These are phyloP conservation scores for Syngnathus rostellatus DNA, from an alignment of 2,797 vertebrate genomes.

Conservation along the genomic window DNA sequence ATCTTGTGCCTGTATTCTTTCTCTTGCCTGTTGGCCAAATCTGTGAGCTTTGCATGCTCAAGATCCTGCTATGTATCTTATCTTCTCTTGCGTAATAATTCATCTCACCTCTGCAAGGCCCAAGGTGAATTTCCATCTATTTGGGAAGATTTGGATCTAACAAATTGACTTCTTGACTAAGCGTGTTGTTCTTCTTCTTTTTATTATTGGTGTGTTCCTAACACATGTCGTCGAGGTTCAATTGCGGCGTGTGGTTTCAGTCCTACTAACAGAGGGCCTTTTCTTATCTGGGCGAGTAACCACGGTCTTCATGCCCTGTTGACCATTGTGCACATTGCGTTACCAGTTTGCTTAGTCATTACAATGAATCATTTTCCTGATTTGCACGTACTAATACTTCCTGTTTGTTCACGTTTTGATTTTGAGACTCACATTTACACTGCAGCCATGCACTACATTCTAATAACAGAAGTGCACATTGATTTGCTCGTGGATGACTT, in stretches of 20 bases:
- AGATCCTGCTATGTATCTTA: constrained; percentile 58
- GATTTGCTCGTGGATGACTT: constrained; percentile 10
- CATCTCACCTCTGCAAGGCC: constrained; percentile 58
- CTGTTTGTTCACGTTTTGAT: constrained; percentile 55
- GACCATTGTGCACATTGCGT: constrained; percentile 30
- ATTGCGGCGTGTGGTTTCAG: constrained; percentile 42
- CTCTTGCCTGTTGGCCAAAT: constrained; percentile 69
- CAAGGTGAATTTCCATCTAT: constrained; percentile 29
- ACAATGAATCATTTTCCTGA: constrained; percentile 42
- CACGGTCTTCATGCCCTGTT: constrained; percentile 41
- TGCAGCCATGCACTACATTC: constrained; percentile 22
- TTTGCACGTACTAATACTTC: constrained; percentile 68
- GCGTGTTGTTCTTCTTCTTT: constrained; percentile 27
- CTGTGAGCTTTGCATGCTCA: constrained; percentile 77
- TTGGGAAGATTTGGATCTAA: constrained; percentile 34
- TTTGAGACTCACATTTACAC: constrained; percentile 44
- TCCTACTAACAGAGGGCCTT: constrained; percentile 60
- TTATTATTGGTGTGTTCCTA: constrained; percentile 4
- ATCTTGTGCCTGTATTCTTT: constrained; percentile 64
- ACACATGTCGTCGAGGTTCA: constrained; percentile 18
- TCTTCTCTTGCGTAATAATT: constrained; percentile 56
- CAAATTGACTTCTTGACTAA: constrained; percentile 31
- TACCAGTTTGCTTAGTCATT: constrained; percentile 25
- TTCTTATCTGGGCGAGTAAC: constrained; percentile 45
- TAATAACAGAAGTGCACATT: constrained; percentile 12